phyloP scores from a whole-genome alignment of 2,113 vertebrate genomes.

The Scolopax mira region DNA sequence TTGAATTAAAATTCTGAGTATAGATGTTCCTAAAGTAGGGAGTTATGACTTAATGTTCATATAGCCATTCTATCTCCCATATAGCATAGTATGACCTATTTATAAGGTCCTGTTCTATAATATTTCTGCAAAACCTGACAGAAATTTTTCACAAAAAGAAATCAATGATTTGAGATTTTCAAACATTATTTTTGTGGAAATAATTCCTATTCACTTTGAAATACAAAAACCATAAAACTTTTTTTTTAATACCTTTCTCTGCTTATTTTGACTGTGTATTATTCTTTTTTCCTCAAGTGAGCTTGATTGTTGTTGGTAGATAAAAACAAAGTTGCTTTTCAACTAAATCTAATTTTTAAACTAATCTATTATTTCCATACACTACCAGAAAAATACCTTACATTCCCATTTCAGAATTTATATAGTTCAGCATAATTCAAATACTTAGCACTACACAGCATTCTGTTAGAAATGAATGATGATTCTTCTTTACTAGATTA shows the following conservation, averaged over 20 bases:
- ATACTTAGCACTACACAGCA: not conserved
- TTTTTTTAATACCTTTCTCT: not conserved
- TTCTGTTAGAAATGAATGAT: not conserved
- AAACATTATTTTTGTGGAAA: not conserved
- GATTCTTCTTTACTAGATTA: constrained; percentile 12
- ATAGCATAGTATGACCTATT: not conserved
- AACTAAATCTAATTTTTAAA: not conserved
- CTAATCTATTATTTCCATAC: not conserved
- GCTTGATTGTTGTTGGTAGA: accelerated
- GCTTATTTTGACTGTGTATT: not conserved
- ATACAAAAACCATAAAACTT: accelerated
- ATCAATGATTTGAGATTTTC: not conserved
- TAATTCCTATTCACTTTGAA: not conserved
- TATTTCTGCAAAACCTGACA: not conserved
- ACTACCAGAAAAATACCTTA: not conserved
- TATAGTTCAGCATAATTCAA: not conserved
- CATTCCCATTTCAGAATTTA: not conserved
- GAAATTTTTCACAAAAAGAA: not conserved
- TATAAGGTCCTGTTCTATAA: not conserved
- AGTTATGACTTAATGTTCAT: not conserved
- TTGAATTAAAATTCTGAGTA: not conserved
- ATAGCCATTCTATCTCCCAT: not conserved
- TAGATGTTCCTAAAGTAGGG: not conserved
- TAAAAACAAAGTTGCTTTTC: not conserved
- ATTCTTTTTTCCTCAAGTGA: not conserved